Conservation (phyloP, 1,140 invertebrate species). For the fruit fly (Drosophila melanogaster) region Release_6_plus_ISO1_MT NT_033779.5:3327501-3328000, state of each 20-base stretch:
- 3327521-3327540: constrained; percentile 1
- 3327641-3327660: background rate
- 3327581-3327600: background rate
- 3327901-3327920: background rate
- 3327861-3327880: background rate
- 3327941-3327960: constrained; percentile 29
- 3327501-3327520: background rate
- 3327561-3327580: constrained; percentile 9
- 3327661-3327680: background rate
- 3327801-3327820: constrained; percentile 18
- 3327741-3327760: constrained; percentile 1
- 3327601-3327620: background rate
- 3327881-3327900: constrained; percentile 14
- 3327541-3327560: too few species aligned
- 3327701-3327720: background rate
- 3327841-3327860: constrained; percentile 5
- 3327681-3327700: background rate
- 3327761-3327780: constrained; percentile 6
- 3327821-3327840: constrained; percentile 11
- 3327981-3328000: constrained; percentile 70
- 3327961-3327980: constrained; percentile 45
- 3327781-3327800: constrained; percentile 1
- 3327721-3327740: constrained; percentile 15
- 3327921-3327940: constrained; percentile 22
- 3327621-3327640: constrained; percentile 21